Percentiles rank a stretch among this genome's conserved stretches.
Conservation (phyloP, 1,140 invertebrate species). For the Venustaconcha ellipsiformis region DNA sequence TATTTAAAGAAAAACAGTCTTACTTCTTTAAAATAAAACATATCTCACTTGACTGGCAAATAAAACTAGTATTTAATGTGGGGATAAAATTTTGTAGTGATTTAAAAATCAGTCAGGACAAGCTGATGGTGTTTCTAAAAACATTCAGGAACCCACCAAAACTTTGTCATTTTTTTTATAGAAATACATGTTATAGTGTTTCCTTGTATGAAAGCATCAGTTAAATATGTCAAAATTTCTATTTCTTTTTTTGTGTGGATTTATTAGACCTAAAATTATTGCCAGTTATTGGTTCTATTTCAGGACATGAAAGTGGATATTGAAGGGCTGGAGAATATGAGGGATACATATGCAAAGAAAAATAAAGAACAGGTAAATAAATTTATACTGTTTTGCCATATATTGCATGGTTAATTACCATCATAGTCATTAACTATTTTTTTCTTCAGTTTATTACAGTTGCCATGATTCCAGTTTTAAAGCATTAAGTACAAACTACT, state of each 20-base stretch:
- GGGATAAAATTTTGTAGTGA: no score
- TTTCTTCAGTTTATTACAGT: no score
- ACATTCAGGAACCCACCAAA: background rate
- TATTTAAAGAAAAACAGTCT: no score
- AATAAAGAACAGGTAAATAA: conserved; percentile 57
- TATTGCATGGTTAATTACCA: background rate
- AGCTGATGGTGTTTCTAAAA: background rate
- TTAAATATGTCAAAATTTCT: background rate
- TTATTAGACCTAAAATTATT: background rate
- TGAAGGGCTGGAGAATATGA: conserved; percentile 56
- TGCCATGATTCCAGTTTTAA: no score
- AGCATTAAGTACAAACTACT: no score
- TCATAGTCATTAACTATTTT: no score
- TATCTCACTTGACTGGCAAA: no score
- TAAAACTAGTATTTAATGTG: no score
- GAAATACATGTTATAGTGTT: background rate
- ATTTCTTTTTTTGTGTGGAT: background rate
- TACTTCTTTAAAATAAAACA: no score
- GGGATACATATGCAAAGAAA: conserved; percentile 60
- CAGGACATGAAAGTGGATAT: conserved; percentile 59
- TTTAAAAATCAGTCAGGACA: no score
- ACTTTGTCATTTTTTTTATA: background rate
- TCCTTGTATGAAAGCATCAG: background rate
- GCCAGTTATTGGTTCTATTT: conserved; percentile 17
- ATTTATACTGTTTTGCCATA: background rate